Evolutionary conservation across 2,113 vertebrate genomes (phyloP), one percentile per base, ranked within the genome.

Genomic region (Monarcha castaneiventris): DNA sequence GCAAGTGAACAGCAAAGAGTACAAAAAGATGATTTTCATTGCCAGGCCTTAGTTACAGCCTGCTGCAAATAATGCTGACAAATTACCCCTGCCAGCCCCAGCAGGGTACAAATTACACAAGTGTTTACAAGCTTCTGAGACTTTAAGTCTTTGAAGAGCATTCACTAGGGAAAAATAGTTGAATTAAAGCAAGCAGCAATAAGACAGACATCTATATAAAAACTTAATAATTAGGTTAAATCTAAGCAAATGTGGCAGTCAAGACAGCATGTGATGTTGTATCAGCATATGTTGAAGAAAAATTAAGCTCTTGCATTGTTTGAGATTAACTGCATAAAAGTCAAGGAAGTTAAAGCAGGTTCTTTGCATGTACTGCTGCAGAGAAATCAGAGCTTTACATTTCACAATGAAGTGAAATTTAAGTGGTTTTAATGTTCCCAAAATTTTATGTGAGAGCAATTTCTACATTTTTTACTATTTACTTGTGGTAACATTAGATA

Each of bases 61-160:
- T 71, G 49, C 49, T 76, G 69, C 87, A 91, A 89, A 92, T 79
- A 81, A 89, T 94, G n/a, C 66, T 59, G 68, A 96, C 14, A 69
- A 94, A 93, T 91, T 67, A 76, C 79, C 43, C 35, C 59, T 56
- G 64, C 87, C 66, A 89, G 76, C 62, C 93, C 39, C 69, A 90
- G 92, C 52, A 72, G 85, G 66, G 55, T 64, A 84, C 49, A 72
- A 78, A 78, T 66, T 39, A 56, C 11, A 66, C 15, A 30, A 32
- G 66, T 82, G 52, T 87, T 94, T 91, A 76, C n/a, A 61, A 56
- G 54, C 63, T 75, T 54, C 33, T 64, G 75, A 86, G 67, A 54
- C 49, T 78, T 76, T 5, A 82, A 54, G 51, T 63, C 74, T 93
- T 88, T 92, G 52, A 81, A 59, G 66, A 62, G n/a, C 32, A 21